Base-by-base conservation (phyloP, 2,113 vertebrate species). In the Epinephelus moara region DNA sequence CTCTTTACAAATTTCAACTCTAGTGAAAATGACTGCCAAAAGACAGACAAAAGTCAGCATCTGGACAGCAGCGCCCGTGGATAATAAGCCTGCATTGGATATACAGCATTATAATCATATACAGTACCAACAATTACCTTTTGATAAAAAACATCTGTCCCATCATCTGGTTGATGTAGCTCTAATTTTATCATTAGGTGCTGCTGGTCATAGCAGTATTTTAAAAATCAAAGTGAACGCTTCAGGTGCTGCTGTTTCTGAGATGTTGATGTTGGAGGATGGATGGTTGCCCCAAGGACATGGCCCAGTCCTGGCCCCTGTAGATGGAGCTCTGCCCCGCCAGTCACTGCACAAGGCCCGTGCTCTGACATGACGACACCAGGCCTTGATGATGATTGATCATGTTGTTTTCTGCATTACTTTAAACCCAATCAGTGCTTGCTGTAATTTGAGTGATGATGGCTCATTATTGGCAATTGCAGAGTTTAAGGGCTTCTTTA, bases 361-460 rank as follows among this genome's bases (percentile, higher is more conserved):
- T 89, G 83, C 92, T 88, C 91, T 93, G 95, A 97, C 96, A 91
- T 95, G 95, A 96, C 92, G 96, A 97, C 95, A 96, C 96, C 93
- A 90, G 91, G 93, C 94, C 90, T 96, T 98, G 97, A 99, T 98
- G 97, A 97, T 98, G 98, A 99, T 99, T 97, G 97, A 99, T 99
- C 93, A 93, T 97, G 97, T 97, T 98, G 96, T 97, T 97, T 98
- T 97, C 97, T 97, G 98, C 97, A 99, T 98, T 98, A 97, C 96
- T 96, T 96, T 98, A 98, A 98, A 98, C 96, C 96, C 97, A 98
- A 98, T 99, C 97, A 99, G 97, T 95, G 96, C 96, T 96, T 93
- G 94, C 96, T 97, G 96, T 98, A 97, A 99, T 99, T 98, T 97
- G 98, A 98, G 97, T 97, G 97, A 99, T 98, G 98, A 98, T 97